Evolutionary conservation across 23 tunicate genomes (phyloP), one percentile per base, ranked within the genome.

Genomic region (Diplosoma virens): DNA sequence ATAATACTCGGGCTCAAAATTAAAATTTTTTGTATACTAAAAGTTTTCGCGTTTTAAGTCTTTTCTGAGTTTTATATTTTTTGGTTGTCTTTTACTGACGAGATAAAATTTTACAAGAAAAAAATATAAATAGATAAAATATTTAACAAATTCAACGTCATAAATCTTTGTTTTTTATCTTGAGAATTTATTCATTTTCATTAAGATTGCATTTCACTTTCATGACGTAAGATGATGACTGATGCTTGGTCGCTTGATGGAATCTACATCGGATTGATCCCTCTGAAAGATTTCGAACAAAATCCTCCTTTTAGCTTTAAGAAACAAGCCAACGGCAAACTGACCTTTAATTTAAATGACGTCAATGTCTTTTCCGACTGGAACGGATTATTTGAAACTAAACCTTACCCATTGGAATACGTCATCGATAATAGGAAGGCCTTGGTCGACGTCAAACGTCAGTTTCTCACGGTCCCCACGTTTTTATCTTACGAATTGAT

Each of bases 331-430:
- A 52, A 67, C 23, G 25, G 25, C 2, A 67, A 36, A 35, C 6
- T 67, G 14, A 67, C 20, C 20, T 67, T 67, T 67, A 52, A 67
- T 27, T 18, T 26, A 7, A 67, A 36, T 36, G 7, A 7, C 7
- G 74, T 67, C 14, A 67, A 67, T 35, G 74, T 67, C 7, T 37
- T 67, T 35, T 35, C 74, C 20, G 52, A 29, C 7, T 61, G 69
- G 69, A 61, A 5, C 6, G 28, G 69, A 35, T 6, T 61, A 6
- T 61, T 61, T 25, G 74, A 34, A 35, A 22, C 20, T 29, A 18
- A 35, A 11, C 52, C 74, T 2, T 34, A 35, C 26, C 50, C 52
- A 2, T 37, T 35, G 5, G 74, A 67, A 21, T 11, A 35, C 26
- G n/a, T 67, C n/a, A 67, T 36, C 3, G 52, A 22, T 2, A 11